These are phyloP conservation scores for Eurytoma adleriae DNA, from an alignment of 2,888 invertebrate genomes.

Conservation along the genomic window DNA sequence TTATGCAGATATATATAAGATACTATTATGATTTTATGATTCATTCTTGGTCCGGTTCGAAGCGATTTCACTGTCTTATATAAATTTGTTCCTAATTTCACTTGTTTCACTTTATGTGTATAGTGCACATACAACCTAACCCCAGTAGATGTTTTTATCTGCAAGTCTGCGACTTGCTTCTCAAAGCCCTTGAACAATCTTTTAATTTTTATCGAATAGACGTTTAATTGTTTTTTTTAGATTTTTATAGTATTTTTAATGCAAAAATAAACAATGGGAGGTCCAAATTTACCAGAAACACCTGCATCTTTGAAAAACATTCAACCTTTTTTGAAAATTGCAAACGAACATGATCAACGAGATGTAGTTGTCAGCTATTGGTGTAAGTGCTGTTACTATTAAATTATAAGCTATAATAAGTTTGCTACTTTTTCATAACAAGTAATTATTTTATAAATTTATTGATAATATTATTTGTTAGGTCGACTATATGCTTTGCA, in stretches of 20 bases:
- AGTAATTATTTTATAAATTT: neutral
- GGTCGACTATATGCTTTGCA: slow-evolving; percentile 94
- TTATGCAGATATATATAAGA: too few species aligned
- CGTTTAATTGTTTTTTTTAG: slow-evolving; percentile 8
- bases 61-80: neutral
- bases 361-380: slow-evolving; percentile 96
- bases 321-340: slow-evolving; percentile 94
- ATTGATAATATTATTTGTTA: slow-evolving; percentile 70
- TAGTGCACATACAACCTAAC: slow-evolving; percentile 19
- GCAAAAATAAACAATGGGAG: slow-evolving; percentile 66
- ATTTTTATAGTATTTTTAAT: slow-evolving; percentile 8
- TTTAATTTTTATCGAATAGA: neutral
- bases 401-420: neutral
- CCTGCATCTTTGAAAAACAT: slow-evolving; percentile 89
- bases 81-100: slow-evolving; percentile 24
- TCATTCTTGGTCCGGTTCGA: neutral
- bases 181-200: neutral
- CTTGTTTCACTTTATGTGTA: neutral
- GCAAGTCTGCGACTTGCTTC: neutral
- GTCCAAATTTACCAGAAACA: slow-evolving; percentile 81
- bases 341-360: slow-evolving; percentile 92
- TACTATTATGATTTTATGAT: too few species aligned
- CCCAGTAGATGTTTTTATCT: slow-evolving; percentile 2
- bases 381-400: slow-evolving; percentile 78
- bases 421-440: neutral